These are phyloP conservation scores for Hyposoter didymator DNA, from an alignment of 2,888 invertebrate genomes.

Conservation along the genomic window DNA sequence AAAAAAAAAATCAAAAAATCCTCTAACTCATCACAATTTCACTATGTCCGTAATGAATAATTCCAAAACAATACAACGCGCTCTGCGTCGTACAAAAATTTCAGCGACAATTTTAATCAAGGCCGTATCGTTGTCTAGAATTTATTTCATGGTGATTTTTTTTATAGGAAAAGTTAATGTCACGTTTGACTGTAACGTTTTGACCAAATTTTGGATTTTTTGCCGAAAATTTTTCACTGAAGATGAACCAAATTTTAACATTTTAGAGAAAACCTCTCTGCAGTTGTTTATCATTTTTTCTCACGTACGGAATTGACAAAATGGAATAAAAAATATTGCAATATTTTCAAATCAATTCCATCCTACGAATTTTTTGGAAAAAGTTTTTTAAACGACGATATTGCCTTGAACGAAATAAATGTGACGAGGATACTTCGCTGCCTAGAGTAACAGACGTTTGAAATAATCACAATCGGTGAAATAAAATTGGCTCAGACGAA, in stretches of 20 bases:
- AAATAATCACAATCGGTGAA: conserved; percentile 2
- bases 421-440: neutral
- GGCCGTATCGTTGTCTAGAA: neutral
- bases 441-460: neutral
- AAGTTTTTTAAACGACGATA: neutral
- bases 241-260: too few relatives aligned
- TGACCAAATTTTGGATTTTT: too few relatives aligned
- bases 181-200: too few relatives aligned
- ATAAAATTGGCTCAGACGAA: conserved; percentile 1
- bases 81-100: neutral
- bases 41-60: neutral
- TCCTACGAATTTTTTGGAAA: neutral
- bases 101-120: neutral
- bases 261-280: too few relatives aligned
- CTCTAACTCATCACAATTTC: neutral
- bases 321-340: neutral
- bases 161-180: too few relatives aligned
- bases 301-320: too few relatives aligned
- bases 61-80: too few relatives aligned
- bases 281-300: too few relatives aligned
- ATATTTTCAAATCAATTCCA: neutral
- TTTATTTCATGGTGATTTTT: too few relatives aligned
- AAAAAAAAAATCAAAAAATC: neutral
- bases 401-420: neutral
- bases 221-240: too few relatives aligned